Conservation (phyloP, 1,140 invertebrate genomes). For the Hesperophylax magnus region DNA sequence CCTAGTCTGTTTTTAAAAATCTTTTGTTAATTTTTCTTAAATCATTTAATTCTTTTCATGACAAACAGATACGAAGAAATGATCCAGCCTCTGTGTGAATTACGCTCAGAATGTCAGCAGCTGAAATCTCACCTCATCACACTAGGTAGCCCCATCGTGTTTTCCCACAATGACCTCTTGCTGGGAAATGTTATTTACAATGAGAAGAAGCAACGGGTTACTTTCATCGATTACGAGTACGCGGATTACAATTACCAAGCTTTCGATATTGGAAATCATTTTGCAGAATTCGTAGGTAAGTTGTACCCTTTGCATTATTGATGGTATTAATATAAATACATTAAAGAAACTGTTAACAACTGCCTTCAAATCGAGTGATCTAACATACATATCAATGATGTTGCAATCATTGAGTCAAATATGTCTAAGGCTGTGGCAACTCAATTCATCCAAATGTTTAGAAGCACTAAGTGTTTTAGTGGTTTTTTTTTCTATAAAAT, state of each 20-base stretch:
- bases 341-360: neutral
- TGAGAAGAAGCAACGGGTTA: conserved; percentile 78
- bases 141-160: conserved; percentile 87
- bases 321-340: neutral
- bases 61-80: conserved; percentile 78
- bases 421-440: too few species aligned
- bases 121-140: conserved; percentile 78
- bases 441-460: too few species aligned
- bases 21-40: too few species aligned
- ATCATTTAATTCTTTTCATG: neutral
- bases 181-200: conserved; percentile 94
- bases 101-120: conserved; percentile 79
- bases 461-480: too few species aligned
- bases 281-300: conserved; percentile 96
- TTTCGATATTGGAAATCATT: conserved; percentile 98
- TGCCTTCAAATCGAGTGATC: too few species aligned
- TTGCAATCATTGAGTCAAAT: too few species aligned
- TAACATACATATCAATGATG: too few species aligned
- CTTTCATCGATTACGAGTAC: conserved; percentile 99
- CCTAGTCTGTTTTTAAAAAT: too few species aligned
- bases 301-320: neutral
- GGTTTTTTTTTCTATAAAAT: too few species aligned
- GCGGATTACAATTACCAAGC: conserved; percentile 94
- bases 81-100: conserved; percentile 76
- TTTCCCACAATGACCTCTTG: conserved; percentile 98